Evolutionary conservation across 92 coral and sea anemone species (phyloP), one percentile per base, ranked within the genome.

Genomic region (Meandrina meandrites): DNA sequence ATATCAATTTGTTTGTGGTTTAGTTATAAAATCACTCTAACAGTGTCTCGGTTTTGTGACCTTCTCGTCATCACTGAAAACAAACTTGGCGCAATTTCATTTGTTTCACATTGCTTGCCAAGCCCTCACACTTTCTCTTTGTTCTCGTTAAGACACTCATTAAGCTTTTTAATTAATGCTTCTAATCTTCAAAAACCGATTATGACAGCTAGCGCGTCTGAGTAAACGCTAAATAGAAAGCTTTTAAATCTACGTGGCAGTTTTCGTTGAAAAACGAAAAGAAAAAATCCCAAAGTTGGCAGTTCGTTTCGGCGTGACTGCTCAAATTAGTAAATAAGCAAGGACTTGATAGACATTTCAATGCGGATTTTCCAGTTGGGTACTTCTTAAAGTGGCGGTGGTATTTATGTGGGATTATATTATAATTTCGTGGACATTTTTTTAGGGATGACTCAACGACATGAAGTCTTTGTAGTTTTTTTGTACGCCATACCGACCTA

Each of bases 101-200:
- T 57, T 83, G 86, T 53, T 83, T 73, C 54, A 27, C 79, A 40
- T 75, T 75, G 76, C 76, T 85, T 85, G 35, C 73, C 70, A 40
- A 28, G 28, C 74, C n/a, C 24, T 53, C 71, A 22, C 87, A 73
- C 79, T 62, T 34, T 42, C n/a, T 45, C 75, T 85, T 85, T 85
- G 88, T 85, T 76, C 72, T 31, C 17, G 51, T 16, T 53, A 60
- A 37, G 58, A 74, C 81, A 62, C 76, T 76, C 77, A 31, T 85
- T 83, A 77, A 45, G 75, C 50, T 24, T 85, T 85, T 85, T 58
- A 85, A 85, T 42, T 45, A 78, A 77, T 47, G 74, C 62, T 31
- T 76, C 34, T 85, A 56, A 84, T 84, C 82, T 74, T 12, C 30
- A 45, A 77, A 74, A 76, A 48, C 76, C 82, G 76, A 85, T 76